Conservation (phyloP, 2,888 invertebrate genomes). For the Ferrisia virgata region DNA sequence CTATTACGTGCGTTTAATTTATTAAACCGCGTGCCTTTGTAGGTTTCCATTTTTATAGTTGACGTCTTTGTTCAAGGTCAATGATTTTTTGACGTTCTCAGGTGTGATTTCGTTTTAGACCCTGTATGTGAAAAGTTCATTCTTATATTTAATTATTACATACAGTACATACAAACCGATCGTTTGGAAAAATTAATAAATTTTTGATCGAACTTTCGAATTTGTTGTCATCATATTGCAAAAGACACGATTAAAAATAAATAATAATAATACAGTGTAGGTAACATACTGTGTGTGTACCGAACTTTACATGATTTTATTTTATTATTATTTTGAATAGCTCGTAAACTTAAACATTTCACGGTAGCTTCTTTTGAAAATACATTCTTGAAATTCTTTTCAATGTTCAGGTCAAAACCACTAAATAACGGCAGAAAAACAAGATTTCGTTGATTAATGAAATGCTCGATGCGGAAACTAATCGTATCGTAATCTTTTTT, state of each 20-base stretch:
- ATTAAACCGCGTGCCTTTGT: neutral
- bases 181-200: too few relatives aligned
- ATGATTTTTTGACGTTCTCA: neutral
- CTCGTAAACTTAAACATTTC: neutral
- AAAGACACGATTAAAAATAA: too few relatives aligned
- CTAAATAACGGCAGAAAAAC: constrained; percentile 5
- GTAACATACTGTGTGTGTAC: neutral
- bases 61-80: neutral
- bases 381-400: neutral
- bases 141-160: too few relatives aligned
- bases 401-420: constrained; percentile 2
- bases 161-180: too few relatives aligned
- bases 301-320: neutral
- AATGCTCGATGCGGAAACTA: neutral
- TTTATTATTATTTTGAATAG: neutral
- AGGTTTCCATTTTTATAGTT: neutral
- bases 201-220: too few relatives aligned
- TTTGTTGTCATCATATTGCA: neutral
- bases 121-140: too few relatives aligned
- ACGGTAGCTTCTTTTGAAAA: constrained; percentile 4
- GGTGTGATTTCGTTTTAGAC: too few relatives aligned
- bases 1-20: neutral
- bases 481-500: constrained; percentile 12
- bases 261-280: too few relatives aligned
- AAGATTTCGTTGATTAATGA: constrained; percentile 15